A percentile compares a stretch with the other conserved stretches of the same genome.
phyloP scores from a whole-genome alignment of 2,113 vertebrate genomes.

The Gymnorhina tibicen region DNA sequence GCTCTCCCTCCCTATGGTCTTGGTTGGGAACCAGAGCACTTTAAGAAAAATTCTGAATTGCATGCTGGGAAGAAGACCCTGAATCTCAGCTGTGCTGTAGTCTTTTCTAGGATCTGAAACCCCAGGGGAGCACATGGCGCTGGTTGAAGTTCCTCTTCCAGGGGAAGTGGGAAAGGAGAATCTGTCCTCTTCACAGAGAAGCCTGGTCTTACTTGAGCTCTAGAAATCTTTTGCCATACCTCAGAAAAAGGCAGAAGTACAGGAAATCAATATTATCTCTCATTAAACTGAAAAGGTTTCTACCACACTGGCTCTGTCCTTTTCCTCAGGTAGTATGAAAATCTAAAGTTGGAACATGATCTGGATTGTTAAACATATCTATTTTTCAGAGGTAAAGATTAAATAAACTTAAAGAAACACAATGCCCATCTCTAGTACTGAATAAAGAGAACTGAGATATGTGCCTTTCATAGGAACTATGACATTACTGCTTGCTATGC shows the following conservation, averaged over 20 bases:
- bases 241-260: neutral
- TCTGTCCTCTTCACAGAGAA: neutral
- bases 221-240: neutral
- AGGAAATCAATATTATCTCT: neutral
- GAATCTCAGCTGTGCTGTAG: neutral
- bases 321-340: neutral
- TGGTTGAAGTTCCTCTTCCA: neutral
- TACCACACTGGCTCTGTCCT: neutral
- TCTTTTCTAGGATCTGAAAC: neutral
- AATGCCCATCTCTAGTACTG: neutral
- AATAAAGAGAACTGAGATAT: neutral
- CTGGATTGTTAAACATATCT: neutral
- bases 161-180: neutral
- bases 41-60: neutral
- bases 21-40: neutral
- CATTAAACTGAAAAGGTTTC: neutral
- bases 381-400: neutral
- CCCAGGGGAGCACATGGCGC: rapidly evolving
- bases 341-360: neutral
- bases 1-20: neutral
- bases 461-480: neutral
- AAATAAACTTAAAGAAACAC: neutral
- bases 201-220: neutral
- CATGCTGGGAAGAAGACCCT: neutral
- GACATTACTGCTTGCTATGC: neutral